Evolutionary conservation across 2,888 invertebrate genomes (phyloP), one percentile per base, ranked within the genome.

Genomic region (Drosophila austrosaltans): DNA sequence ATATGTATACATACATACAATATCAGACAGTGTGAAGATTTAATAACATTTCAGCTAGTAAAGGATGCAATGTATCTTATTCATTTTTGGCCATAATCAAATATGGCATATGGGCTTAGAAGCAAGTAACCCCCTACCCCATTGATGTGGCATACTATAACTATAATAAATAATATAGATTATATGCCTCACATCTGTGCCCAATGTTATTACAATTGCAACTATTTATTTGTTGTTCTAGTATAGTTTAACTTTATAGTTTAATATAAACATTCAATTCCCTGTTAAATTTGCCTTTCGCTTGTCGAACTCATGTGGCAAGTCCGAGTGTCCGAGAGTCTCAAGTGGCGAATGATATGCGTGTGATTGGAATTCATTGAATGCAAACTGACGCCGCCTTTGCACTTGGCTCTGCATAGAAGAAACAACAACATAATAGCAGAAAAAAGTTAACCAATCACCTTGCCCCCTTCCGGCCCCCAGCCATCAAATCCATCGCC

Each of bases 341-440:
- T 75, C 25, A 69, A 81, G 66, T 80, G 77, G 75, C 86, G 78
- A 84, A 76, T 75, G 83, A 84, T 88, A 84, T 81, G 88, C 84
- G 84, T 84, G 86, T 81, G 83, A 84, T 86, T 78, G 88, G 80
- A 82, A 82, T 87, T 76, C 82, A 75, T 75, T 73, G 75, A 78
- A 87, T 85, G 83, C 83, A 82, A 87, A 63, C 75, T 82, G 88
- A 83, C 81, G 88, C 87, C 81, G 88, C 87, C 86, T 85, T 87
- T 82, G 78, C 83, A 87, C 83, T 82, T 78, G 72, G 79, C 67
- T 86, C 25, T 48, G 4, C 36, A 36, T 36, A 48, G 48, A 48
- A 12, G 48, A 48, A 48, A 48, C 5, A 48, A 72, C 48, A 61
- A 71, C 79, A 62, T 48, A 48, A 48, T 48, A 48, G 48, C 48